phyloP scores from a whole-genome alignment of 2,797 vertebrate species.

The Poecile montanus region DNA sequence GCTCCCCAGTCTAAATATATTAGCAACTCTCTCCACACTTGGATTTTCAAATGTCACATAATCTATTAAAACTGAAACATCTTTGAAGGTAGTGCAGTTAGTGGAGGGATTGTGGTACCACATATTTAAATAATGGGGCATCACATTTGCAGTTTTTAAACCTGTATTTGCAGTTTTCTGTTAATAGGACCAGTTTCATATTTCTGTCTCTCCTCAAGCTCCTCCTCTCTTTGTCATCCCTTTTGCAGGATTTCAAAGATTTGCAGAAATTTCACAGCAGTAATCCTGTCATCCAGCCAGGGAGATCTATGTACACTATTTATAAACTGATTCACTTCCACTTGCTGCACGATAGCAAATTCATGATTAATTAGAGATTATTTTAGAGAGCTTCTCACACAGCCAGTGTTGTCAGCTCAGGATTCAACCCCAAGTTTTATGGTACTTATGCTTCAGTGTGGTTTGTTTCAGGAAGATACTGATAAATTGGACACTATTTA shows the following conservation, averaged over 20 bases:
- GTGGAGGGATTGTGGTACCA: neutral
- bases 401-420: neutral
- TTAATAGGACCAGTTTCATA: neutral
- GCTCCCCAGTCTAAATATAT: slow-evolving; percentile 7
- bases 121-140: neutral
- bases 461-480: neutral
- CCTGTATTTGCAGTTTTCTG: neutral
- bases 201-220: neutral
- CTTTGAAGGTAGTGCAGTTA: neutral
- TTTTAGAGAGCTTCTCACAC: neutral
- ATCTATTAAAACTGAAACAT: neutral
- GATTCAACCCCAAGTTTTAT: neutral
- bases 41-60: slow-evolving; percentile 5
- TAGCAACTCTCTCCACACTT: neutral
- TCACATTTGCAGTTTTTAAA: neutral
- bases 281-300: slow-evolving; percentile 2
- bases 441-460: neutral
- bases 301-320: neutral
- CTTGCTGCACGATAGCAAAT: neutral
- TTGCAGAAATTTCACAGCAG: neutral
- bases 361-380: neutral
- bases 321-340: neutral
- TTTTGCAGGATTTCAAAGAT: slow-evolving; percentile 11
- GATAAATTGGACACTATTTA: neutral
- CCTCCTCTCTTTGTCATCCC: neutral